Evolutionary conservation across 2,888 invertebrate species (phyloP).

Genomic region (Dryadula phaetusa): DNA sequence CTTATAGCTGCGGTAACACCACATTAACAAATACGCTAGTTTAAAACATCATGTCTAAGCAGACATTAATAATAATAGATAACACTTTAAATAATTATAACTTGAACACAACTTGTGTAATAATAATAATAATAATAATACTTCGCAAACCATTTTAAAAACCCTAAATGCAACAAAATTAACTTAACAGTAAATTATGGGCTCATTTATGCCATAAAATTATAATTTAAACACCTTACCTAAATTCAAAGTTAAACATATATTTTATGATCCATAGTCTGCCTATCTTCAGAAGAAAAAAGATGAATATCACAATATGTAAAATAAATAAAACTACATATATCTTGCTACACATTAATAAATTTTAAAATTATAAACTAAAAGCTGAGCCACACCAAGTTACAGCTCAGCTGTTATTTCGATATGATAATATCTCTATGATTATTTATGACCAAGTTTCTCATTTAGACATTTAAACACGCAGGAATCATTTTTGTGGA

Average conservation of each 20-base stretch:
- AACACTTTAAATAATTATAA: constrained; percentile 28
- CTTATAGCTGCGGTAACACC: constrained; percentile 36
- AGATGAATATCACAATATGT: constrained; percentile 40
- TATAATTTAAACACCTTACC: background rate
- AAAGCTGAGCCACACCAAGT: background rate
- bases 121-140: constrained; percentile 38
- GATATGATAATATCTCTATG: constrained; percentile 10
- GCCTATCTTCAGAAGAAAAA: constrained; percentile 18
- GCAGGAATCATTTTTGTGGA: constrained; percentile 6
- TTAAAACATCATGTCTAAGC: constrained; percentile 16
- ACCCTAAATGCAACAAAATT: constrained; percentile 44
- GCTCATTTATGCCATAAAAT: constrained; percentile 40
- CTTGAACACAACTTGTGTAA: constrained; percentile 28
- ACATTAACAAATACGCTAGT: constrained; percentile 32
- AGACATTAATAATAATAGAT: constrained; percentile 15
- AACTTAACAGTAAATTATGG: constrained; percentile 33
- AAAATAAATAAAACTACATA: constrained; percentile 28
- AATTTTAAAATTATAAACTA: constrained; percentile 2
- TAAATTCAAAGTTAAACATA: constrained; percentile 24
- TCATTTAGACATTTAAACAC: constrained; percentile 2
- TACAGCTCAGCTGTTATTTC: background rate
- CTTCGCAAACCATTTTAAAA: constrained; percentile 24
- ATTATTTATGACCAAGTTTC: background rate
- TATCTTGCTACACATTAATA: constrained; percentile 18
- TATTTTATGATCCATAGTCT: constrained; percentile 27